phyloP scores from a whole-genome alignment of 2,888 invertebrate genomes.

The Pinctada fucata region DNA sequence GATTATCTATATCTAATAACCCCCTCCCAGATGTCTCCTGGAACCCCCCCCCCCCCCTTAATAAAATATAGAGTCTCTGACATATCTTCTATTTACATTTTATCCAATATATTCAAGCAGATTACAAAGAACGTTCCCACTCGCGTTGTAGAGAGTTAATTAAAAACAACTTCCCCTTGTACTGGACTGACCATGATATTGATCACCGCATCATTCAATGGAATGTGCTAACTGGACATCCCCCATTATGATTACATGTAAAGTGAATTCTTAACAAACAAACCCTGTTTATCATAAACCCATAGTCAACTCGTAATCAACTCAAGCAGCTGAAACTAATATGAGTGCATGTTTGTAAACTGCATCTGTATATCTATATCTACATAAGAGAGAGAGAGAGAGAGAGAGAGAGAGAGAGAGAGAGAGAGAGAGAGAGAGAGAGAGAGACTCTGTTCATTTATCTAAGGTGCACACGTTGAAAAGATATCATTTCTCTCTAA shows the following conservation, averaged over 20 bases:
- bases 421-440: too few relatives aligned
- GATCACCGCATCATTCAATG: background rate
- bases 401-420: too few relatives aligned
- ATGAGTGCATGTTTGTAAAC: background rate
- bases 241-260: background rate
- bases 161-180: background rate
- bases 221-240: slow-evolving; percentile 1
- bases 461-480: background rate
- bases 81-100: too few relatives aligned
- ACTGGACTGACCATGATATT: background rate
- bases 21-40: too few relatives aligned
- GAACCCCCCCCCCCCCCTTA: too few relatives aligned
- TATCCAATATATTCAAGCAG: too few relatives aligned
- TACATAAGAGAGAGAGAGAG: too few relatives aligned
- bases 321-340: background rate
- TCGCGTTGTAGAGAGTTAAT: background rate
- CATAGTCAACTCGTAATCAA: background rate
- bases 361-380: too few relatives aligned
- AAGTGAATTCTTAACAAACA: background rate
- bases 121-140: too few relatives aligned
- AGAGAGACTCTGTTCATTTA: background rate
- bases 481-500: background rate
- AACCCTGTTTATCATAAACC: background rate
- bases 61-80: too few relatives aligned
- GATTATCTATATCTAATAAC: too few relatives aligned